Base-by-base conservation (phyloP, 2,888 invertebrate genomes). In the Scelioninae gen. 1 region DNA sequence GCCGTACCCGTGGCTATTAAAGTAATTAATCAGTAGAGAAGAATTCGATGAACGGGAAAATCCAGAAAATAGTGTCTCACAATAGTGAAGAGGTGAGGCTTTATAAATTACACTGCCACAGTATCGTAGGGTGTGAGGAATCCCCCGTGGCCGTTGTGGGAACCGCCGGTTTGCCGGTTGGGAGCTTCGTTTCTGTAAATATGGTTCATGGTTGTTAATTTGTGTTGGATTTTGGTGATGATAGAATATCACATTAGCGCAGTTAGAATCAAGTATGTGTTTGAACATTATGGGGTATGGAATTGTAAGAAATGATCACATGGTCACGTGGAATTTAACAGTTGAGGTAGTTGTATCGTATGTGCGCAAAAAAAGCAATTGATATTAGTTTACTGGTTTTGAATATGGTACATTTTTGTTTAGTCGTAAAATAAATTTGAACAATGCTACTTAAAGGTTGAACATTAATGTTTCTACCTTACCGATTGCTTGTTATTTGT, bases 91-190 rank as follows among this genome's bases (percentile, higher is more conserved):
- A 85, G 85, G 84, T 60, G 85, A 79, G 83, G 79, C 90, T 93
- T 96, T 96, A 97, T 95, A 97, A 95, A 95, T 97, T 97, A 97
- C 97, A 97, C 97, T 97, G 97, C 97, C 97, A 97, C 96, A 96
- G 97, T 97, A 97, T 97, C 97, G 97, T 97, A 97, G 96, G 97
- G 96, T 97, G 97, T 96, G 97, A 97, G 90, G 92, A 91, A 96
- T 96, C 97, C 97, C 94, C 95, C 94, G 93, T 93, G 90, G 90
- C 89, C 89, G 89, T 89, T 88, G 92, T 90, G 89, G 90, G 89
- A 69, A 90, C 86, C 15, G 95, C 95, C 93, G 93, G 94, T 93
- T 92, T 92, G 92, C 91, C 92, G 95, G 95, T 95, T 94, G 94
- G 95, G 95, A 95, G 96, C 96, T 97, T 97, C 97, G 96, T 97